phyloP scores from a whole-genome alignment of 64 coral and sea anemone species.

The Trachythela sp. region DNA sequence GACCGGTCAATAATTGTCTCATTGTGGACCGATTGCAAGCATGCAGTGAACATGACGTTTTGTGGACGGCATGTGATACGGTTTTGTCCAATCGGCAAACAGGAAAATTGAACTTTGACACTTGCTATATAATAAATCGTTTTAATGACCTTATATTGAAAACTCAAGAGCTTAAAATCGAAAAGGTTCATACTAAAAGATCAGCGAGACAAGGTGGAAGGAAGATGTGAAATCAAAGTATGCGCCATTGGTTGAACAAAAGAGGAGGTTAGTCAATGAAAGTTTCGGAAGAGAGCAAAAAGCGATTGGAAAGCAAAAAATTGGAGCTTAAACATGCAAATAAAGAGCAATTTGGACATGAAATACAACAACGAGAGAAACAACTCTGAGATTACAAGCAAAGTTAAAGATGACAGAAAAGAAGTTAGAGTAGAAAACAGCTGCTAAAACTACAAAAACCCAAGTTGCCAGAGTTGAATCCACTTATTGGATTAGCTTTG shows the following conservation, averaged over 20 bases:
- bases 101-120: no score
- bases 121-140: no score
- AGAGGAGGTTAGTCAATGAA: slow-evolving; percentile 5
- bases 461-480: slow-evolving; percentile 24
- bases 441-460: not conserved
- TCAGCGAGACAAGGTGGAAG: slow-evolving; percentile 41
- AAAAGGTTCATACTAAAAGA: not conserved
- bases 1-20: no score
- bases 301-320: not conserved
- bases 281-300: slow-evolving; percentile 11
- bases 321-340: not conserved
- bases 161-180: slow-evolving; percentile 40
- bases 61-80: no score
- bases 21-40: no score
- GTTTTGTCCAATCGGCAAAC: no score
- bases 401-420: slow-evolving; percentile 21
- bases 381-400: slow-evolving; percentile 30
- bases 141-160: slow-evolving; percentile 6
- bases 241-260: not conserved
- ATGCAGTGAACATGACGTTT: no score
- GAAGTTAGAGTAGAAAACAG: slow-evolving; percentile 39
- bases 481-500: slow-evolving; percentile 28
- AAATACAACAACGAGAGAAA: not conserved
- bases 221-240: slow-evolving; percentile 32
- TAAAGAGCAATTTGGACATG: not conserved